Base-by-base conservation (phyloP, 2,888 invertebrate species). In the Nomada flava region DNA sequence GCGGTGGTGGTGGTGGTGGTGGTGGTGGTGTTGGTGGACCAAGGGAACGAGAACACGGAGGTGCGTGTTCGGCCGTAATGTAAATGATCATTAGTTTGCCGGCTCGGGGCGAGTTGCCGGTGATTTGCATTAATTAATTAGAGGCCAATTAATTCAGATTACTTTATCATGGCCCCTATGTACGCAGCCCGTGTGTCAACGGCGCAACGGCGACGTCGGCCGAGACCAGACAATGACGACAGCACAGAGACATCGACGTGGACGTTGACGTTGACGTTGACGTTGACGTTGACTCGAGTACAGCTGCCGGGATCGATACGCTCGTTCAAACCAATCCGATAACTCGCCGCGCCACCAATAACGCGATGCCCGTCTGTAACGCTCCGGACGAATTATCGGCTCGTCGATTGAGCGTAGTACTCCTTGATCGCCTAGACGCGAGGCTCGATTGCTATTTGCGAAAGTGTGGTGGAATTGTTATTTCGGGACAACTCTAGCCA, bases 91-190 rank as follows among this genome's bases (percentile, higher is more conserved):
- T 87, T 86, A 85, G 84, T 82, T 86, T 75, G 74, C 64, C 65
- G 80, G 76, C 79, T 79, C 76, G 71, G 53, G 71, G 29, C 76
- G 80, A 76, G 74, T 72, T 65, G 80, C 26, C 76, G 60, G 83
- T 71, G 85, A 89, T 89, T 87, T 88, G 83, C 86, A 87, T 90
- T 89, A 84, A 88, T 89, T 88, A 90, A 90, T 89, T 87, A 82
- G 84, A 78, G 83, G 73, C 85, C 87, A 88, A 89, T 89, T 89
- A 88, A 87, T 88, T 89, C 84, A 82, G 82, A 89, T 89, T 86
- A 88, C 87, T 88, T 89, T 87, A 88, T 87, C 88, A 74, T 83
- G 68, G 73, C 67, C 62, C 62, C 52, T 76, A 71, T 84, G 69
- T 78, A 79, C 77, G 82, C 67, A 82, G 77, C 67, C 68, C 59